Base-by-base conservation (phyloP, 2,888 invertebrate species). In the Yponomeuta evonymella region DNA sequence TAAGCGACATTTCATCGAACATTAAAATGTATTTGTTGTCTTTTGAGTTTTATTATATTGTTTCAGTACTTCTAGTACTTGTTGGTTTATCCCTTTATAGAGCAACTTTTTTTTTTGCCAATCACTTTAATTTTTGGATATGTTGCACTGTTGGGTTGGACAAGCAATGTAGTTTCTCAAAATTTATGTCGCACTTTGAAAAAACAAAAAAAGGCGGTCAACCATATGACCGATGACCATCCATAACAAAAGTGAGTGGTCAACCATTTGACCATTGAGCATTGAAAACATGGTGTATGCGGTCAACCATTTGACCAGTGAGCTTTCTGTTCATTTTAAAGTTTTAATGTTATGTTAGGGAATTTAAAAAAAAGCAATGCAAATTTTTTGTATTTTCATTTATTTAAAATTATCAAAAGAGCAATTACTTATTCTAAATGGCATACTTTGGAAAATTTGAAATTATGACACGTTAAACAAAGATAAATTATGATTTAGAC, bases 261-360 rank as follows among this genome's bases (percentile, higher is more conserved):
- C 43, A 62, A 62, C 62, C 62, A 62, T 62, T n/a, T 62, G 62
- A 62, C 62, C 62, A 23, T n/a, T 62, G 15, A 62, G 15, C 62
- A 62, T 62, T 23, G 15, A 15, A 23, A 62, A 62, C 62, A 62
- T n/a, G 43, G 23, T n/a, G 62, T 62, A 23, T 62, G 62, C 23
- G 62, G 62, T 62, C 62, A 62, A 15, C 62, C 62, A 62, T 62
- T 62, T 62, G 62, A 62, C 62, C 62, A 62, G 62, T 62, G 62
- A 62, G 62, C 62, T n/a, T 62, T 62, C 62, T 62, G 62, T 62
- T 62, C 62, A 62, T n/a, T 62, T 62, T 62, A 62, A 62, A 62
- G 62, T 62, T 15, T 15, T 62, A n/a, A 62, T n/a, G 62, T 62
- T 62, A 62, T 62, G 15, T 62, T 62, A 62, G 62, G 62, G 15